Conservation (phyloP, 2,797 vertebrate genomes). For the Centroberyx gerrardi region DNA sequence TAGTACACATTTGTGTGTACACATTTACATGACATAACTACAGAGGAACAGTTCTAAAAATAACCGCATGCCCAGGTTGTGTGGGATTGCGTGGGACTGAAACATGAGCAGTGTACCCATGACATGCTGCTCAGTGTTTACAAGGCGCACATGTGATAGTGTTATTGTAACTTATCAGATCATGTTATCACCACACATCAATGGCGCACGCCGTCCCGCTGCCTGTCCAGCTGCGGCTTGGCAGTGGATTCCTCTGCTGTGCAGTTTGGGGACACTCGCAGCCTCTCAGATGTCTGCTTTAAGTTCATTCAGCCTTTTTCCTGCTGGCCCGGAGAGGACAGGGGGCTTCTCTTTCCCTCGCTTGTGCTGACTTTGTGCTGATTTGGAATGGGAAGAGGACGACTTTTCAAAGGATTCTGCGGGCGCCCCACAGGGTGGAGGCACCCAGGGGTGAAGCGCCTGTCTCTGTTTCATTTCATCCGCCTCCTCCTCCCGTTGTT, state of each 20-base stretch:
- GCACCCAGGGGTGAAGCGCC: slow-evolving; percentile 11
- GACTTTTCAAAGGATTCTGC: slow-evolving; percentile 53
- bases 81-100: background rate
- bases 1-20: too few relatives aligned
- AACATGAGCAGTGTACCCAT: background rate
- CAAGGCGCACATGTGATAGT: background rate
- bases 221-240: slow-evolving; percentile 25
- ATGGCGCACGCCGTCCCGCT: background rate
- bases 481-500: slow-evolving; percentile 43
- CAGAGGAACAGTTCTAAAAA: background rate
- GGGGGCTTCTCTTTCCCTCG: slow-evolving; percentile 66
- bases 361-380: slow-evolving; percentile 78
- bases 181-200: slow-evolving; percentile 22
- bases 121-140: background rate
- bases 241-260: slow-evolving; percentile 33
- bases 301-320: slow-evolving; percentile 74
- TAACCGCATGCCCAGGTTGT: background rate
- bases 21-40: background rate
- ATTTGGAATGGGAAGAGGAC: slow-evolving; percentile 53
- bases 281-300: slow-evolving; percentile 75
- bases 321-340: slow-evolving; percentile 49
- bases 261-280: slow-evolving; percentile 40
- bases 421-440: slow-evolving; percentile 38
- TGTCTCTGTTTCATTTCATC: slow-evolving; percentile 26
- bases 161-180: slow-evolving; percentile 13